phyloP scores from a whole-genome alignment of 2,113 vertebrate species.

The Phyllostomus hastatus region DNA sequence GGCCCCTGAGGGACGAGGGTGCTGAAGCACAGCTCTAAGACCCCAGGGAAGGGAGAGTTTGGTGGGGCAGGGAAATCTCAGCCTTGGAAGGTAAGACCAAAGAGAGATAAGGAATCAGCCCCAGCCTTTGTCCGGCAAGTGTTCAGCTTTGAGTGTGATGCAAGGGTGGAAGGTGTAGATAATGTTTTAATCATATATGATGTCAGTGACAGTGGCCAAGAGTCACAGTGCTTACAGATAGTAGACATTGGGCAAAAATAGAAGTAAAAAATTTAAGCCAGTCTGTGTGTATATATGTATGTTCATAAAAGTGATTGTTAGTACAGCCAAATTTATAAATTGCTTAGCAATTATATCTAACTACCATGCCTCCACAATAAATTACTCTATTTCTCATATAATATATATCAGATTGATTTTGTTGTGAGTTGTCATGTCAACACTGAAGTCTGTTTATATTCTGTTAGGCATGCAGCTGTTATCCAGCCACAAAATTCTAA shows the following conservation, averaged over 20 bases:
- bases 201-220: not conserved
- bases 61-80: not conserved
- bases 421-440: not conserved
- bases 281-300: not conserved
- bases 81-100: not conserved
- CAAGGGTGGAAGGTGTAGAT: not conserved
- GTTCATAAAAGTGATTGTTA: not conserved
- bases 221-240: not conserved
- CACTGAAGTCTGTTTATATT: not conserved
- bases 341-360: not conserved
- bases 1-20: not conserved
- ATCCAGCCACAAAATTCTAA: not conserved
- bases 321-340: not conserved
- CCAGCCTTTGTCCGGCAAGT: not conserved
- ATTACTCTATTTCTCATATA: not conserved
- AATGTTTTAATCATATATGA: not conserved
- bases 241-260: not conserved
- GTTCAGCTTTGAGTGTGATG: not conserved
- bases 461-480: not conserved
- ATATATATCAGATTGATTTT: not conserved
- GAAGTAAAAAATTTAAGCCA: not conserved
- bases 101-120: not conserved
- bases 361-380: not conserved
- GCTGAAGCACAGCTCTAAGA: not conserved
- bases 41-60: not conserved